A percentile compares a stretch with the other conserved stretches of the same genome.
These are phyloP conservation scores for Macaria liturata DNA, from an alignment of 2,888 invertebrate species.

Conservation along the genomic window DNA sequence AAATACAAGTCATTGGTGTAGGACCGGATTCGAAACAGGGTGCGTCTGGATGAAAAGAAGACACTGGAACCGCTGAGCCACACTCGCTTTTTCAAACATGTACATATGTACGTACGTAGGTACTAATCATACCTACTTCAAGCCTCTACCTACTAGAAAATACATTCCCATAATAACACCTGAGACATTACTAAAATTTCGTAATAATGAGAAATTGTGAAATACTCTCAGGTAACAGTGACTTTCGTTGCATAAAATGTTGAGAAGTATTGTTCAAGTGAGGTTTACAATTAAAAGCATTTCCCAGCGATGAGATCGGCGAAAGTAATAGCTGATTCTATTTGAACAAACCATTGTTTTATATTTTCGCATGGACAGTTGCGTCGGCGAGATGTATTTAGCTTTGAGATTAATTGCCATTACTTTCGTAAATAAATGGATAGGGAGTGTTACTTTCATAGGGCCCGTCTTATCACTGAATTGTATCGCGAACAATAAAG, in stretches of 20 bases:
- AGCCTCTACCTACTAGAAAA: too few species aligned
- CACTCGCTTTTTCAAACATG: too few species aligned
- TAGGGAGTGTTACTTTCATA: background rate
- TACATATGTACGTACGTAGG: too few species aligned
- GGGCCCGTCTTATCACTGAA: background rate
- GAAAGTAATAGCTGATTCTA: slow-evolving; percentile 36
- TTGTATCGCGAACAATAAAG: too few species aligned
- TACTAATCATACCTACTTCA: too few species aligned
- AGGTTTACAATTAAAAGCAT: slow-evolving; percentile 28
- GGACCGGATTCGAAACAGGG: too few species aligned
- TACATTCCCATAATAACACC: background rate
- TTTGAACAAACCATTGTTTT: slow-evolving; percentile 34
- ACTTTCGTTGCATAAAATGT: slow-evolving; percentile 74
- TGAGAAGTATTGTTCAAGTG: slow-evolving; percentile 56
- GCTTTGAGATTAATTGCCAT: slow-evolving; percentile 6
- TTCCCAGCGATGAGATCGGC: slow-evolving; percentile 35
- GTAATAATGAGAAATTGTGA: slow-evolving; percentile 39
- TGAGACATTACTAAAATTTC: slow-evolving; percentile 31
- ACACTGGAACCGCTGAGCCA: too few species aligned
- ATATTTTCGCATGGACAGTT: slow-evolving; percentile 42
- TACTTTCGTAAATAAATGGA: background rate
- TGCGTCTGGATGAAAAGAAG: too few species aligned
- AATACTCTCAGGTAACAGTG: slow-evolving; percentile 52
- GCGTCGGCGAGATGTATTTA: slow-evolving; percentile 11
- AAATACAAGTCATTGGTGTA: too few species aligned